These are phyloP conservation scores for Hydropotes inermis DNA, from an alignment of 2,113 vertebrate genomes.

Conservation along the genomic window DNA sequence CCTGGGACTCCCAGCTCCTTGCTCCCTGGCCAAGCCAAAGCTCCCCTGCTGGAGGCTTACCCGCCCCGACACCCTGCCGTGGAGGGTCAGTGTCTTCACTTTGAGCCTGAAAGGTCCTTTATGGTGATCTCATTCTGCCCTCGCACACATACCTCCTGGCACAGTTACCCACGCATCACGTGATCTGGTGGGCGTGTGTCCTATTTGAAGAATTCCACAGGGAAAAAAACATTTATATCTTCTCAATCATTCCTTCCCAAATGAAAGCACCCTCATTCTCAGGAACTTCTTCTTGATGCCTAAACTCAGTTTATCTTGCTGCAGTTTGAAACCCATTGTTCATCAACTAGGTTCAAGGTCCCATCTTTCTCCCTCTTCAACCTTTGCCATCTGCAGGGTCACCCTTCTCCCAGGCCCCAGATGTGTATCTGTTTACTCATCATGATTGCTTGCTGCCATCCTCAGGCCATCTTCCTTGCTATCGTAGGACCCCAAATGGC, in stretches of 20 bases:
- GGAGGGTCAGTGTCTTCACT: not conserved
- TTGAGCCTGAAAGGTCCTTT: not conserved
- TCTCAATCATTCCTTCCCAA: not conserved
- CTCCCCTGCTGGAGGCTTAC: not conserved
- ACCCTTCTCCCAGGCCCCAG: not conserved
- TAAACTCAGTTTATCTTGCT: not conserved
- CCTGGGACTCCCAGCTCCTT: not conserved
- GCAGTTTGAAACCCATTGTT: not conserved
- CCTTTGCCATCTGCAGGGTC: not conserved
- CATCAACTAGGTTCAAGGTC: not conserved
- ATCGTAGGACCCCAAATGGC: not conserved
- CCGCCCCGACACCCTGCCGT: rapidly evolving
- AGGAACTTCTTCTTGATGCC: not conserved
- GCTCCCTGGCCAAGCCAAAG: not conserved
- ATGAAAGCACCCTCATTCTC: not conserved
- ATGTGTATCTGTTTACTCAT: not conserved
- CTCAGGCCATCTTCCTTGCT: not conserved
- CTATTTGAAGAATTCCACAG: not conserved
- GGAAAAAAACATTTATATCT: not conserved
- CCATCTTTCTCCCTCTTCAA: not conserved
- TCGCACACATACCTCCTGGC: not conserved
- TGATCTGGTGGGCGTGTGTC: not conserved
- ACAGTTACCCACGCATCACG: not conserved
- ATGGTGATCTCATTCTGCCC: not conserved
- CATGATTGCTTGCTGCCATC: not conserved